phyloP scores from a whole-genome alignment of 2,113 vertebrate genomes.

The sheep (Ovis aries) region ARS-UI_Ramb_v3.0 NC_056059.1:1334001-1334500 shows the following conservation, averaged over 20 bases:
- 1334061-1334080: background rate
- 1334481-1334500: background rate
- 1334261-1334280: background rate
- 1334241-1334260: accelerated
- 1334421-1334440: background rate
- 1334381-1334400: background rate
- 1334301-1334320: background rate
- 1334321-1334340: background rate
- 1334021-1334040: background rate
- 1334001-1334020: background rate
- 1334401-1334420: background rate
- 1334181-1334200: background rate
- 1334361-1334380: background rate
- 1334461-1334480: background rate
- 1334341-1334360: background rate
- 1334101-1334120: background rate
- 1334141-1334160: background rate
- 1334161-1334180: background rate
- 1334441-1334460: background rate
- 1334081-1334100: background rate
- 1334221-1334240: background rate
- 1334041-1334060: background rate
- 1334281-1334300: background rate
- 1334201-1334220: background rate
- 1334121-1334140: background rate